Conservation (phyloP, 2,113 vertebrate species). For the Rostratula benghalensis region DNA sequence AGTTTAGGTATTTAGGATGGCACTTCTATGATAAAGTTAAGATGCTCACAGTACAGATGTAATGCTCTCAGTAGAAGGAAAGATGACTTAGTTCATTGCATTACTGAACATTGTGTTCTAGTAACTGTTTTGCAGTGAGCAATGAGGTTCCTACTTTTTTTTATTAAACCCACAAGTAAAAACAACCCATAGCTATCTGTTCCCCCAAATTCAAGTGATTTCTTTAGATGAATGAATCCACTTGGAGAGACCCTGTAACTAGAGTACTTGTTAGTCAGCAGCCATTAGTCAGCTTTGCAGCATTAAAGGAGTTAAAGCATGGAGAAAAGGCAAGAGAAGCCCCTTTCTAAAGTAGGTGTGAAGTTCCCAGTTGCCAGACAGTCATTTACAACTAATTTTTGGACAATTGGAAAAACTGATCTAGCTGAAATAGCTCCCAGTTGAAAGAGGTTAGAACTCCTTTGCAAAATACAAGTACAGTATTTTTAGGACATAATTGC, state of each 20-base stretch:
- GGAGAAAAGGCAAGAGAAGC: not conserved
- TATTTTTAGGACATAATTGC: not conserved
- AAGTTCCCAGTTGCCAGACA: not conserved
- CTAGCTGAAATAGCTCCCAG: not conserved
- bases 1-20: not conserved
- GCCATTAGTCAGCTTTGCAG: not conserved
- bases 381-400: not conserved
- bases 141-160: not conserved
- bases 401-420: not conserved
- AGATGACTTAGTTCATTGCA: not conserved
- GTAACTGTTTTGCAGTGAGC: not conserved
- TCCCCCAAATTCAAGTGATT: not conserved
- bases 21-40: not conserved
- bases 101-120: not conserved
- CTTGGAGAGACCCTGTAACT: rapidly evolving
- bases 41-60: not conserved
- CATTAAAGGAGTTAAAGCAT: not conserved
- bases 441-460: not conserved
- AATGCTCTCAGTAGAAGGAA: not conserved
- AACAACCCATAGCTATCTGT: not conserved
- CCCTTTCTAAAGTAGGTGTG: not conserved
- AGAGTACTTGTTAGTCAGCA: not conserved
- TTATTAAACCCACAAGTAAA: not conserved
- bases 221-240: not conserved
- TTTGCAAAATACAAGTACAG: not conserved